These are phyloP conservation scores for Phyllotis vaccarum DNA, from an alignment of 2,797 vertebrate species.

Conservation along the genomic window DNA sequence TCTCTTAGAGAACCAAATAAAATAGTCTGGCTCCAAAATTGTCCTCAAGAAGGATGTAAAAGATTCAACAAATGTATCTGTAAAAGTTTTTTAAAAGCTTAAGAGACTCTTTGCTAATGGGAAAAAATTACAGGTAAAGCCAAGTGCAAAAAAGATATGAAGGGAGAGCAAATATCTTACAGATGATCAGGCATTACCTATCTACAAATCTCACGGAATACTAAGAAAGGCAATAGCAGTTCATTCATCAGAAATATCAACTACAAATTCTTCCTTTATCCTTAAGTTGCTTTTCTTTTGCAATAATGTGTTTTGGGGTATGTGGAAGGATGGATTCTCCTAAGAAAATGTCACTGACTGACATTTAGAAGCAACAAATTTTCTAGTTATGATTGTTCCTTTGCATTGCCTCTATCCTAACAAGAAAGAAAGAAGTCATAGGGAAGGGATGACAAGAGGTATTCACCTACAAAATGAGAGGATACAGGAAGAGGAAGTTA, in stretches of 20 bases:
- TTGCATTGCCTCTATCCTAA: not conserved
- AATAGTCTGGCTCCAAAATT: not conserved
- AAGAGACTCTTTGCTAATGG: not conserved
- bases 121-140: not conserved
- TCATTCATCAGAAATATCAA: constrained; percentile 26
- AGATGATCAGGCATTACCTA: not conserved
- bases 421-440: not conserved
- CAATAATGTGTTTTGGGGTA: constrained; percentile 23
- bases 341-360: constrained; percentile 77
- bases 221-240: not conserved
- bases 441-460: not conserved
- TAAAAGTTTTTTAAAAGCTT: constrained; percentile 1
- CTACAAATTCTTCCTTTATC: constrained; percentile 35
- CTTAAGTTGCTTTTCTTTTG: constrained; percentile 45
- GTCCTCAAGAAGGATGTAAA: not conserved
- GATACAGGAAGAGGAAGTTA: not conserved
- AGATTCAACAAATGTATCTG: not conserved
- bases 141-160: not conserved
- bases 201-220: not conserved
- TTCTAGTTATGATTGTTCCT: constrained; percentile 38
- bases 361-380: constrained; percentile 66
- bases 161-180: not conserved
- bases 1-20: not conserved
- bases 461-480: not conserved
- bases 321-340: constrained; percentile 49